Base-by-base conservation (phyloP, 2,797 vertebrate genomes). In the Leptatherina wallacei region DNA sequence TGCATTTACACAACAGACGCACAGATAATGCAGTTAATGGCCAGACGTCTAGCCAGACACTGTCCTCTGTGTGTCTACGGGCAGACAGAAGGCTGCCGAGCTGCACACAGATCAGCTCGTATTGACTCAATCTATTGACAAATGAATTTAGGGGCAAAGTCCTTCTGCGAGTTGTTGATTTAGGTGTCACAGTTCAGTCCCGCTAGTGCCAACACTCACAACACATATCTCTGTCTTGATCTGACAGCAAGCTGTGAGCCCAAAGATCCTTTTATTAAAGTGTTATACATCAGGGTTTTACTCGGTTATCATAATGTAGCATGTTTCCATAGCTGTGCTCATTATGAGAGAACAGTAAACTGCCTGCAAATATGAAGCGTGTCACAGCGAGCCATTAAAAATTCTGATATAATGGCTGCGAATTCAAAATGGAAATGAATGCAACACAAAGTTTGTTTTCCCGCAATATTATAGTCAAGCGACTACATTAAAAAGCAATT, bases 41-140 rank as follows among this genome's bases (percentile, higher is more conserved):
- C 83, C 84, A 88, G 91, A 90, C 85, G 83, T 87, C 81, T 86
- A 70, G 82, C 85, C 91, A 90, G 84, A 89, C 80, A 77, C 69
- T 80, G 91, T 81, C 89, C 85, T 88, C 54, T 61, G 84, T 83
- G 90, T 87, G 89, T 75, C 83, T 87, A 81, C 66, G 85, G 89
- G 86, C 35, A 87, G 89, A 93, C 91, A 92, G 93, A 90, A 81
- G 91, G 91, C 88, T 87, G 85, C 65, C 76, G 87, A 92, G 89
- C 87, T 90, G 91, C 82, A 78, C 89, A 85, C 90, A 93, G 93
- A 94, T 95, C 92, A 93, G 72, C 92, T 75, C 88, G 69, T 95
- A 94, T 95, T 94, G 94, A 95, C 94, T 94, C 91, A 93, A 90
- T 90, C 87, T 95, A 94, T 95, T 95, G 94, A 95, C 94, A 94